These are phyloP conservation scores for Steinernema scapterisci DNA, from an alignment of 2,888 invertebrate genomes.

Conservation along the genomic window DNA sequence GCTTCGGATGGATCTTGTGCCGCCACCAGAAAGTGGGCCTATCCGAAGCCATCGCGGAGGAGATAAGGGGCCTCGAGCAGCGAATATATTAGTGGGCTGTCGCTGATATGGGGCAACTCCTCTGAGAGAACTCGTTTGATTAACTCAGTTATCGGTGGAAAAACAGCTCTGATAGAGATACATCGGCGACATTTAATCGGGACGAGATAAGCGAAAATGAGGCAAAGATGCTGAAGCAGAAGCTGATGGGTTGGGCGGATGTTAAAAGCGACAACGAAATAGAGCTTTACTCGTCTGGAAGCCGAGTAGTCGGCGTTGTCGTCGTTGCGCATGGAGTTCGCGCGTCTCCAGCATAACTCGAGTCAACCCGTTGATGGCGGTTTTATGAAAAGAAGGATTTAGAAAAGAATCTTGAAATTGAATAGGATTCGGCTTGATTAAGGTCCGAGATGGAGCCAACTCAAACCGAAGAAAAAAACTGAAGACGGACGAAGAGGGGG, in stretches of 20 bases:
- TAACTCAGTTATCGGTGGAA: constrained; percentile 30
- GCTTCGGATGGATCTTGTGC: constrained; percentile 46
- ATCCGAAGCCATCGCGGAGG: constrained; percentile 22
- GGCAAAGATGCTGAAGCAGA: neutral
- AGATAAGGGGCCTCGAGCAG: constrained; percentile 1
- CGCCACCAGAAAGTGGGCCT: constrained; percentile 53
- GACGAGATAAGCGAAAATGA: neutral
- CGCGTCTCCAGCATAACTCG: constrained; percentile 10
- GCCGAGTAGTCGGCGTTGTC: too few species aligned
- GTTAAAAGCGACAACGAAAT: neutral
- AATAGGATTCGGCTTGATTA: constrained; percentile 30
- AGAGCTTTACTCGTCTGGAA: constrained; percentile 3
- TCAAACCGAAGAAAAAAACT: neutral
- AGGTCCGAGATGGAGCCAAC: constrained; percentile 26
- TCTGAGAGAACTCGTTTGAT: constrained; percentile 26
- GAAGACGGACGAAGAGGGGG: constrained; percentile 22
- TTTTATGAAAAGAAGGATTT: constrained; percentile 30
- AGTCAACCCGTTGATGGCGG: neutral
- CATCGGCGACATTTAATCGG: neutral
- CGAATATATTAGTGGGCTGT: constrained; percentile 5
- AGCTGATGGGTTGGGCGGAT: neutral
- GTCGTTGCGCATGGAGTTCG: too few species aligned
- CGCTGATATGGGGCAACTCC: neutral
- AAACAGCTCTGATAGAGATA: constrained; percentile 14
- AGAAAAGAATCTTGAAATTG: constrained; percentile 30